These are phyloP conservation scores for Ctenicera cuprea DNA, from an alignment of 2,888 invertebrate genomes.

Conservation along the genomic window DNA sequence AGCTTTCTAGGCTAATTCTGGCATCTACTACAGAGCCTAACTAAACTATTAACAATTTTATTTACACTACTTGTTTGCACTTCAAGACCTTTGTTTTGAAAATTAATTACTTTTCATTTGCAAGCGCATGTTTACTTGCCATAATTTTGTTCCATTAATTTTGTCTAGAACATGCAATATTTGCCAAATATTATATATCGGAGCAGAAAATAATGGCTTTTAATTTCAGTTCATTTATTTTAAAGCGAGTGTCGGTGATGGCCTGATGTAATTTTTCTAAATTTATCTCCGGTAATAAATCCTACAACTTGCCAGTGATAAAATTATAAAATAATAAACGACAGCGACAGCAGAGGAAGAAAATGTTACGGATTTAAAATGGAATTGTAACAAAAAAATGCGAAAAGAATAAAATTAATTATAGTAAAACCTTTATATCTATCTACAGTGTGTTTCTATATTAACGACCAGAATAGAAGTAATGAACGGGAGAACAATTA, in stretches of 20 bases:
- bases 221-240: conserved; percentile 28
- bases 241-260: conserved; percentile 3
- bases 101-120: conserved; percentile 42
- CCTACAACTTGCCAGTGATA: neutral
- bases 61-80: conserved; percentile 39
- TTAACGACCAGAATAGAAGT: conserved; percentile 2
- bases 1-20: too few species aligned
- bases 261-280: conserved; percentile 4
- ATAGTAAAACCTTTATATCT: neutral
- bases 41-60: conserved; percentile 41
- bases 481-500: conserved; percentile 30
- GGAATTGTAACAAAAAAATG: too few species aligned
- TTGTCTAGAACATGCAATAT: conserved; percentile 29
- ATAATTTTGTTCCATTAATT: conserved; percentile 43
- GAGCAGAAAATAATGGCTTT: conserved; percentile 5
- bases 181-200: conserved; percentile 17
- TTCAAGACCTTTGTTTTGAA: conserved; percentile 36
- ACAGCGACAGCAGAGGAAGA: neutral
- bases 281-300: conserved; percentile 15
- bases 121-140: conserved; percentile 22
- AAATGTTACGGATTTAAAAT: neutral
- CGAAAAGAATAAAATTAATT: neutral
- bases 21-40: too few species aligned
- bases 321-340: conserved; percentile 5
- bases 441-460: neutral